A percentile compares a stretch with the other conserved stretches of the same genome.
Evolutionary conservation across 2,113 vertebrate genomes (phyloP).

Genomic region (Lagopus leucura): DNA sequence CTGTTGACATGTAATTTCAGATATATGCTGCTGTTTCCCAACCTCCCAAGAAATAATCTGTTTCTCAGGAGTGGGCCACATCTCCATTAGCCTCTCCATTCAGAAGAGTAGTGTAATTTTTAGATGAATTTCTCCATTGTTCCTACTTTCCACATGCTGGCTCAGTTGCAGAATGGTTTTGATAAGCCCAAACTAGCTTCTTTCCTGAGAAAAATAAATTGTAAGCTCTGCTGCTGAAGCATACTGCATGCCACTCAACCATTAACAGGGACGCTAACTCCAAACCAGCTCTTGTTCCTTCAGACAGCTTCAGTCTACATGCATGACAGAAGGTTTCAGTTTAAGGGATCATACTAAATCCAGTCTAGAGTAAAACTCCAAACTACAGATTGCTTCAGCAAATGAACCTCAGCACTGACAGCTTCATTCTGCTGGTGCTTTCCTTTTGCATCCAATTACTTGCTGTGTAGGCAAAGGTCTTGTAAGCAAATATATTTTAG

Average conservation of each 20-base stretch:
- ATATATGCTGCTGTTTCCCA: background rate
- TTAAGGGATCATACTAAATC: background rate
- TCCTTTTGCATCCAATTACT: background rate
- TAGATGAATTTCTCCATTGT: background rate
- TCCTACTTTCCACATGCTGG: background rate
- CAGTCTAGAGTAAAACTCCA: background rate
- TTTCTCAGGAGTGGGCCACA: fast-evolving
- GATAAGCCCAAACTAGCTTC: background rate
- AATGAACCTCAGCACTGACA: background rate
- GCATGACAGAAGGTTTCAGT: background rate
- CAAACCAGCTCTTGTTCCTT: background rate
- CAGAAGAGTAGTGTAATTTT: background rate
- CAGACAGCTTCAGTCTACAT: background rate
- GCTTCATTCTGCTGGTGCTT: background rate
- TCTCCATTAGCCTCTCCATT: background rate
- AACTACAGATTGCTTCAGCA: background rate
- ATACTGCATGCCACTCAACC: background rate
- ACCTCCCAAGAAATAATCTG: background rate
- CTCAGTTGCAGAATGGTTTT: background rate
- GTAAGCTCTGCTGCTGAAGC: background rate
- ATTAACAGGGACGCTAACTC: background rate
- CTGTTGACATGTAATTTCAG: background rate
- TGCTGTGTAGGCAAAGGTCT: background rate
- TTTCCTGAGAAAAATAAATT: background rate
- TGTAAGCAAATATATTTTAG: background rate